phyloP scores from a whole-genome alignment of 2,888 invertebrate species.

The Hypselothyrea guttata region DNA sequence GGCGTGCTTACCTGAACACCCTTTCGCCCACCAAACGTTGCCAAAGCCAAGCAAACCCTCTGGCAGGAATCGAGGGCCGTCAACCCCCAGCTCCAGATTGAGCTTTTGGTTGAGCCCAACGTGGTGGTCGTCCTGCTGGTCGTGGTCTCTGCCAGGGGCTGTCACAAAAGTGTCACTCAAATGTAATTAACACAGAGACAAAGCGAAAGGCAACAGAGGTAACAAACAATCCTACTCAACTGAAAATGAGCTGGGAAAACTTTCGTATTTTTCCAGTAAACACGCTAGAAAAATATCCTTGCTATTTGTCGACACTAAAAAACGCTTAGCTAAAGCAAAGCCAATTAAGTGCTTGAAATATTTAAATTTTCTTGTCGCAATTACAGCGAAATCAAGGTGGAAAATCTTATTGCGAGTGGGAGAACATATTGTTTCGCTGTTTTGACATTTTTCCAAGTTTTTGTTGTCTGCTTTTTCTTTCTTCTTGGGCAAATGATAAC shows the following conservation, averaged over 20 bases:
- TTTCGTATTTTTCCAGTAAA: conserved; percentile 54
- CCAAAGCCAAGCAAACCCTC: too few species aligned
- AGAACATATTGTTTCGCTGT: conserved; percentile 12
- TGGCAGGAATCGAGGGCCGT: conserved; percentile 3
- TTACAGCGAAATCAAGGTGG: conserved; percentile 27
- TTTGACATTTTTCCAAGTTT: conserved; percentile 57
- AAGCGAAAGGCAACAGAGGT: conserved; percentile 22
- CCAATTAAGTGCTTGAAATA: conserved; percentile 56
- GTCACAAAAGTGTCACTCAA: conserved; percentile 80
- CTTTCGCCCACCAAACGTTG: conserved; percentile 67
- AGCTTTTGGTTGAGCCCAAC: conserved; percentile 13
- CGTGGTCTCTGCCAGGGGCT: conserved; percentile 44
- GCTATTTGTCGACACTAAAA: conserved; percentile 43
- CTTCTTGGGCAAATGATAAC: conserved; percentile 8
- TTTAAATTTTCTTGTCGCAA: conserved; percentile 41
- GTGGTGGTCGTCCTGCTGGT: conserved; percentile 24
- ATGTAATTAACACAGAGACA: conserved; percentile 72
- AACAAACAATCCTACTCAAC: conserved; percentile 47
- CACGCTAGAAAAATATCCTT: conserved; percentile 7
- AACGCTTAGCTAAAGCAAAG: conserved; percentile 37
- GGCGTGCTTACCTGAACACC: conserved; percentile 69
- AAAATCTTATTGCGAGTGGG: not conserved
- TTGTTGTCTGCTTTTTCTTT: conserved; percentile 1
- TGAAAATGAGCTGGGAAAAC: conserved; percentile 29
- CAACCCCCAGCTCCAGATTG: conserved; percentile 8